Evolutionary conservation across 2,888 invertebrate species (phyloP).

Genomic region (Himalopsyche tibetana): DNA sequence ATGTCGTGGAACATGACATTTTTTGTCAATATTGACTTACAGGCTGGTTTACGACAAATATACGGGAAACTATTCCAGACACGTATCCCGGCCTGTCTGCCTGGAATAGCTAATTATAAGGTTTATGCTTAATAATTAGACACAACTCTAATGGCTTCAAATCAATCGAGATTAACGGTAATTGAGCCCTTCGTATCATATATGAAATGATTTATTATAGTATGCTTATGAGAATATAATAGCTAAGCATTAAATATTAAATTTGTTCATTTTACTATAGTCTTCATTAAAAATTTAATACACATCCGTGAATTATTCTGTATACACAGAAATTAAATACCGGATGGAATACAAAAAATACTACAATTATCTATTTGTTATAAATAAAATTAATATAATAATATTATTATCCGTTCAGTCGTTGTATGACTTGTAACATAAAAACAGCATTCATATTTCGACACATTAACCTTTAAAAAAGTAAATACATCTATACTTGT

Average conservation of each 20-base stretch:
- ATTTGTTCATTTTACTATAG: too few species aligned
- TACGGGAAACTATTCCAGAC: slow-evolving; percentile 15
- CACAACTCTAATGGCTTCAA: slow-evolving; percentile 7
- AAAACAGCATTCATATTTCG: too few species aligned
- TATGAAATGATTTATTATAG: neutral
- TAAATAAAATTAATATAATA: too few species aligned
- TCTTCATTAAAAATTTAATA: too few species aligned
- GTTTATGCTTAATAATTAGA: slow-evolving; percentile 28
- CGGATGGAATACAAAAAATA: too few species aligned
- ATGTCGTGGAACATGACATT: neutral
- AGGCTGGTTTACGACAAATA: neutral
- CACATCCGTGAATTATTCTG: too few species aligned
- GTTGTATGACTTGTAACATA: too few species aligned
- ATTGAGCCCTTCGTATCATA: slow-evolving; percentile 9
- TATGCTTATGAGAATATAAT: neutral
- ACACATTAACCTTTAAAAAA: too few species aligned
- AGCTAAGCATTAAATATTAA: neutral
- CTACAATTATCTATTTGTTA: too few species aligned
- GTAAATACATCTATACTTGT: too few species aligned
- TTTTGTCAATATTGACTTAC: slow-evolving; percentile 19
- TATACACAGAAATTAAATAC: too few species aligned
- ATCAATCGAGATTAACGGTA: slow-evolving; percentile 32
- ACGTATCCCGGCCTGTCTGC: neutral
- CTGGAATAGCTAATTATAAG: slow-evolving; percentile 37
- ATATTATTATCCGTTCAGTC: too few species aligned